Evolutionary conservation across 1,140 invertebrate genomes (phyloP).

Genomic region (Drosophila grimshawi): DNA sequence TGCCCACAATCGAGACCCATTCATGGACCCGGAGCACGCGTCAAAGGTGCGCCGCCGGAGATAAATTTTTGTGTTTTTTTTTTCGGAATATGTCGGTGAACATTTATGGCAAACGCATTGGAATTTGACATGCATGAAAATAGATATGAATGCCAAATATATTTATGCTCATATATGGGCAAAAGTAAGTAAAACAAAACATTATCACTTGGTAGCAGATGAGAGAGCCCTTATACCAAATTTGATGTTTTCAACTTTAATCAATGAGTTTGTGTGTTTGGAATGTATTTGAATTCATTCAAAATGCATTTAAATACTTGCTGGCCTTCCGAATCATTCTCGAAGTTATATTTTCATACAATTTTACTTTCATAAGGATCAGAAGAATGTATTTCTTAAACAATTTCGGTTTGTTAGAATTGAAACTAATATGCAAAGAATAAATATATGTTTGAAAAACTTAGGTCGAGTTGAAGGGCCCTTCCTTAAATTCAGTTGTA

Average conservation of each 20-base stretch:
- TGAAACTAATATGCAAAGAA: no score
- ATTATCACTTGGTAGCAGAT: neutral
- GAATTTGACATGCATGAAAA: constrained; percentile 16
- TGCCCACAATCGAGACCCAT: constrained; percentile 7
- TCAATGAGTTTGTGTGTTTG: neutral
- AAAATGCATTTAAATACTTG: no score
- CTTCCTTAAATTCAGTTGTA: no score
- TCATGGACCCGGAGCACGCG: constrained; percentile 44
- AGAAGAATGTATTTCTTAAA: no score
- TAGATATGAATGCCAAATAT: constrained; percentile 2
- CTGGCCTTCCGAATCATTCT: no score
- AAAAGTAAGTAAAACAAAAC: constrained; percentile 5
- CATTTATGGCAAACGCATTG: constrained; percentile 14
- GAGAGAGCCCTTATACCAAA: constrained; percentile 3
- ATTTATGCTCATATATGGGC: neutral
- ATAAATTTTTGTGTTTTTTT: constrained; percentile 12
- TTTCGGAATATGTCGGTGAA: neutral
- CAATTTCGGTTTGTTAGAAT: no score
- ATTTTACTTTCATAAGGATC: no score
- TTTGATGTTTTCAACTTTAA: neutral
- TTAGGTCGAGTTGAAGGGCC: no score
- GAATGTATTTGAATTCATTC: neutral
- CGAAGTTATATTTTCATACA: no score
- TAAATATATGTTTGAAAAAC: no score
- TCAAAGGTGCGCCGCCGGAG: constrained; percentile 43